phyloP scores from a whole-genome alignment of 2,888 invertebrate species.

The Drosophila nr. perissopoda region DNA sequence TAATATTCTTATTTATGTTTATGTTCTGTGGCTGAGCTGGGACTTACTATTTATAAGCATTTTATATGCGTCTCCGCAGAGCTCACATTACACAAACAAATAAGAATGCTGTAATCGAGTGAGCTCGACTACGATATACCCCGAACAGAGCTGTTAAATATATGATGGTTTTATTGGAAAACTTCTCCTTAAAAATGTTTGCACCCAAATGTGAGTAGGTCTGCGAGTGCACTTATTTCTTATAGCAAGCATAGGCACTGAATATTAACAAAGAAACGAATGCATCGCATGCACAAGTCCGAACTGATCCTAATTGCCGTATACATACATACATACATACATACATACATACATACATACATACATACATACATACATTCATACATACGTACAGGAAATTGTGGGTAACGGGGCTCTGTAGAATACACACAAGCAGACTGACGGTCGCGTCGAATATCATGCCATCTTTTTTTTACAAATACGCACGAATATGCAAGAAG shows the following conservation, averaged over 20 bases:
- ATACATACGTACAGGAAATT: no score
- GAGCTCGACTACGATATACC: not conserved
- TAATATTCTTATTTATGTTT: not conserved
- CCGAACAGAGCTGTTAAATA: not conserved
- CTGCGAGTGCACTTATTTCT: no score
- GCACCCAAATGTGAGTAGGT: not conserved
- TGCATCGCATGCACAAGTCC: no score
- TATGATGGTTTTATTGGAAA: not conserved
- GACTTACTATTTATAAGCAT: slow-evolving; percentile 37
- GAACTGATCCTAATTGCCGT: not conserved
- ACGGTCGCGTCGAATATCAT: no score
- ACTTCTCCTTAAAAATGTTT: not conserved
- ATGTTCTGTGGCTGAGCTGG: not conserved
- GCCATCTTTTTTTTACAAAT: no score
- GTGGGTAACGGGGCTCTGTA: no score
- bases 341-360: no score
- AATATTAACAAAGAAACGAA: no score
- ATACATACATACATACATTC: no score
- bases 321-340: not conserved
- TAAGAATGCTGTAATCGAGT: not conserved
- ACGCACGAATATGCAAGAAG: not conserved
- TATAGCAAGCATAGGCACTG: no score
- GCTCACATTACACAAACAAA: slow-evolving; percentile 13
- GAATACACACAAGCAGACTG: no score
- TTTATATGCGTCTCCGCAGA: slow-evolving; percentile 36